Evolutionary conservation across 92 coral and sea anemone species (phyloP).

Genomic region (Anthopleura xanthogrammica): DNA sequence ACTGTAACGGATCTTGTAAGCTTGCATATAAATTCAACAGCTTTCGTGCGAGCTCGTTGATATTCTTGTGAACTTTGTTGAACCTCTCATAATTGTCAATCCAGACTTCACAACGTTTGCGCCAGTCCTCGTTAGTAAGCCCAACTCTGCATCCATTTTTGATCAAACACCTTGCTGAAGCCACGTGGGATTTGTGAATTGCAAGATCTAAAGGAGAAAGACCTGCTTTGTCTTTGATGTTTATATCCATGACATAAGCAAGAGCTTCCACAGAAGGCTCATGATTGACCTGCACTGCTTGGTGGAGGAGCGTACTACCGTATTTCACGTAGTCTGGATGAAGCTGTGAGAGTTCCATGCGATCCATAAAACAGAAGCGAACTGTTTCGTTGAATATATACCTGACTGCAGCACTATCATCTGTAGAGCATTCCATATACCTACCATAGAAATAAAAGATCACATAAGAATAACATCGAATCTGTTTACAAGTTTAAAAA

Average conservation of each 20-base stretch:
- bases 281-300: conserved; percentile 73
- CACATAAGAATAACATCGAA: background rate
- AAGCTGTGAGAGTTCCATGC: conserved; percentile 65
- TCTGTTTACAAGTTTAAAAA: too few relatives aligned
- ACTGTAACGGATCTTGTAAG: conserved; percentile 56
- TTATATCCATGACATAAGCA: conserved; percentile 66
- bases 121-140: conserved; percentile 57
- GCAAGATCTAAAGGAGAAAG: conserved; percentile 67
- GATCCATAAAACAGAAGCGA: conserved; percentile 72
- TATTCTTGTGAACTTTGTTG: conserved; percentile 50
- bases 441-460: background rate
- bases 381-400: conserved; percentile 63
- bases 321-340: conserved; percentile 62
- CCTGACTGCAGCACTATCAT: conserved; percentile 46
- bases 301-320: conserved; percentile 76
- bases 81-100: conserved; percentile 52
- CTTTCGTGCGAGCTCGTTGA: conserved; percentile 62
- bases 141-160: conserved; percentile 65
- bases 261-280: conserved; percentile 69
- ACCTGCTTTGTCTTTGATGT: conserved; percentile 61
- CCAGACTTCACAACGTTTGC: conserved; percentile 80
- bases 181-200: conserved; percentile 39
- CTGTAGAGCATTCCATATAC: conserved; percentile 74
- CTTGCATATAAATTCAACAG: conserved; percentile 67
- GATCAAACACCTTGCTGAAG: conserved; percentile 57